Percentiles rank a stretch among this genome's conserved stretches.
Conservation (phyloP, 2,797 vertebrate species). For the Acanthopagrus latus region DNA sequence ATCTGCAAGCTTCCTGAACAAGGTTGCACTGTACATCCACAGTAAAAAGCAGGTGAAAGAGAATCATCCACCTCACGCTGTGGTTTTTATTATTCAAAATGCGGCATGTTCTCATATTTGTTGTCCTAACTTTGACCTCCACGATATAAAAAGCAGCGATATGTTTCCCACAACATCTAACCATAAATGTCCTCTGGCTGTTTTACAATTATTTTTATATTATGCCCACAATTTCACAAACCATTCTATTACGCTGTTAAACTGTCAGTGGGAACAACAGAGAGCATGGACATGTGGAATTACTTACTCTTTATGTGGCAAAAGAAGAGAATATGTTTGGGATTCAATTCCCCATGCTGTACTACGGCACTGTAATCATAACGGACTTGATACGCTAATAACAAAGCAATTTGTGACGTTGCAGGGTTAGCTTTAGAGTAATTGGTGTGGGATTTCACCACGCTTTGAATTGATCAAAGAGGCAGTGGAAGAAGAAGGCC, state of each 20-base stretch:
- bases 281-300: constrained; percentile 50
- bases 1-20: constrained; percentile 51
- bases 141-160: constrained; percentile 25
- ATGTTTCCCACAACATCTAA: constrained; percentile 34
- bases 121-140: constrained; percentile 13
- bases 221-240: constrained; percentile 45
- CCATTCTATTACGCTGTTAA: constrained; percentile 62
- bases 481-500: constrained; percentile 49
- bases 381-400: constrained; percentile 58
- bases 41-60: background rate
- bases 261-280: constrained; percentile 58
- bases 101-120: background rate
- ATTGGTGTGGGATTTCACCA: constrained; percentile 57
- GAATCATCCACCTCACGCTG: background rate
- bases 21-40: constrained; percentile 24
- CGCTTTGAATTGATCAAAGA: constrained; percentile 68
- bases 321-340: constrained; percentile 53
- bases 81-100: constrained; percentile 1
- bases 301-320: constrained; percentile 54
- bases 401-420: constrained; percentile 62
- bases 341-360: constrained; percentile 40
- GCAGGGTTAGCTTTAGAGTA: constrained; percentile 62
- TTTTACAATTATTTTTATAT: constrained; percentile 52
- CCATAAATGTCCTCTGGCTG: constrained; percentile 34
- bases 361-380: constrained; percentile 53